A percentile compares a stretch with the other conserved stretches of the same genome.
Conservation (phyloP, 2,113 vertebrate genomes). For the Platichthys flesus region DNA sequence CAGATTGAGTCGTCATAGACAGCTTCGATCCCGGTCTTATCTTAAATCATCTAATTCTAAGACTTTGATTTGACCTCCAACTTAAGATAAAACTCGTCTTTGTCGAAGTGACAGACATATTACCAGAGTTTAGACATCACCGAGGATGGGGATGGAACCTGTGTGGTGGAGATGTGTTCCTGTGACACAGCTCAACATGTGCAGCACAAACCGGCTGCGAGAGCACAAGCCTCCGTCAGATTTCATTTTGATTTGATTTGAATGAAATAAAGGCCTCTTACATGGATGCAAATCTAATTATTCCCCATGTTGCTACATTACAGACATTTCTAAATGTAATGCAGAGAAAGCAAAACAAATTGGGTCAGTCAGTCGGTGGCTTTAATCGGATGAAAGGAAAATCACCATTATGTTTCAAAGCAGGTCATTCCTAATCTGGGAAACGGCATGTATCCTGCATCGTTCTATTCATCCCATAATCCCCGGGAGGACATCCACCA, state of each 20-base stretch:
- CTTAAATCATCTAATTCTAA: too few species aligned
- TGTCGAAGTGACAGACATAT: background rate
- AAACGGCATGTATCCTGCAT: conserved; percentile 67
- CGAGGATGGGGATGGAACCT: conserved; percentile 9
- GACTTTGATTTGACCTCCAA: too few species aligned
- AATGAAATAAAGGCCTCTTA: conserved; percentile 32
- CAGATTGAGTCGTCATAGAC: too few species aligned
- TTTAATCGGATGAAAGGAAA: conserved; percentile 72
- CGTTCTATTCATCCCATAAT: conserved; percentile 67
- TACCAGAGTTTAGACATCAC: too few species aligned
- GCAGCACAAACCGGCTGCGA: conserved; percentile 30
- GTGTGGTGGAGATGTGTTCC: background rate
- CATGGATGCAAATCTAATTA: conserved; percentile 44
- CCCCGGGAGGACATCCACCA: conserved; percentile 51
- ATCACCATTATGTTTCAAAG: conserved; percentile 76
- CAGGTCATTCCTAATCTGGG: conserved; percentile 77
- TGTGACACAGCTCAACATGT: conserved; percentile 23
- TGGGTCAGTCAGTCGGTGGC: conserved; percentile 65
- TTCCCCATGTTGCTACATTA: conserved; percentile 18
- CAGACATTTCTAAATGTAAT: conserved; percentile 34
- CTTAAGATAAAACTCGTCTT: background rate
- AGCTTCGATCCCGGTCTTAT: too few species aligned
- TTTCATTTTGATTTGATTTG: conserved; percentile 19
- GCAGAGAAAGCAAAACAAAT: conserved; percentile 49
- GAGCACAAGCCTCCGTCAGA: conserved; percentile 18